A percentile compares a stretch with the other conserved stretches of the same genome.
phyloP scores from a whole-genome alignment of 2,797 vertebrate species.

The Enoplosus armatus region DNA sequence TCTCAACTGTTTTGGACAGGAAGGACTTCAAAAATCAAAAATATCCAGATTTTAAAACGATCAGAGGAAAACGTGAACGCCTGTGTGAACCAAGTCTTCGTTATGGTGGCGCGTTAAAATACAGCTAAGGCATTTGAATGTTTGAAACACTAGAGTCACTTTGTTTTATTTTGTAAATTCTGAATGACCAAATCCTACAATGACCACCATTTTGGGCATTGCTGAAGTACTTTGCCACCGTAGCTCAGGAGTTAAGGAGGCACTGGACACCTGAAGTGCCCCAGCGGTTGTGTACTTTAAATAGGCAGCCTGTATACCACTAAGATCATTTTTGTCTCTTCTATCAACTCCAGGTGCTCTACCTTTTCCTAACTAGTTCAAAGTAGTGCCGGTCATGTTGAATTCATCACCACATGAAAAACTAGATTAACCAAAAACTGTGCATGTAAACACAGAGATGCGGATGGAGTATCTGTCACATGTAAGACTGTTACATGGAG shows the following conservation, averaged over 20 bases:
- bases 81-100: slow-evolving; percentile 31
- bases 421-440: slow-evolving; percentile 25
- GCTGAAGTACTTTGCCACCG: slow-evolving; percentile 24
- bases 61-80: slow-evolving; percentile 19
- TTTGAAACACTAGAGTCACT: slow-evolving; percentile 48
- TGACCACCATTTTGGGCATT: slow-evolving; percentile 28
- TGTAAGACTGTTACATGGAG: slow-evolving; percentile 41
- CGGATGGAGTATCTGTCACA: slow-evolving; percentile 39
- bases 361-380: slow-evolving; percentile 19
- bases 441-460: slow-evolving; percentile 43
- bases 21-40: slow-evolving; percentile 25
- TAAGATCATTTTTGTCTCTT: slow-evolving; percentile 17
- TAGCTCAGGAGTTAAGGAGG: slow-evolving; percentile 37
- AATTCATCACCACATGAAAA: slow-evolving; percentile 33
- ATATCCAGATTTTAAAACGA: slow-evolving; percentile 16
- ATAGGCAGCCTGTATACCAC: slow-evolving; percentile 33
- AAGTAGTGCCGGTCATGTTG: slow-evolving; percentile 37
- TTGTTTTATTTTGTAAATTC: slow-evolving; percentile 32
- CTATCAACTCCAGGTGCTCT: slow-evolving; percentile 19
- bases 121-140: slow-evolving; percentile 57
- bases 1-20: slow-evolving; percentile 32
- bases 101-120: slow-evolving; percentile 34
- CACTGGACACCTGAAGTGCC: slow-evolving; percentile 34
- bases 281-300: slow-evolving; percentile 23
- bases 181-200: slow-evolving; percentile 39